Percentiles rank a stretch among this genome's conserved stretches.
phyloP scores from a whole-genome alignment of 2,113 vertebrate species.

The Tringa solitaria region DNA sequence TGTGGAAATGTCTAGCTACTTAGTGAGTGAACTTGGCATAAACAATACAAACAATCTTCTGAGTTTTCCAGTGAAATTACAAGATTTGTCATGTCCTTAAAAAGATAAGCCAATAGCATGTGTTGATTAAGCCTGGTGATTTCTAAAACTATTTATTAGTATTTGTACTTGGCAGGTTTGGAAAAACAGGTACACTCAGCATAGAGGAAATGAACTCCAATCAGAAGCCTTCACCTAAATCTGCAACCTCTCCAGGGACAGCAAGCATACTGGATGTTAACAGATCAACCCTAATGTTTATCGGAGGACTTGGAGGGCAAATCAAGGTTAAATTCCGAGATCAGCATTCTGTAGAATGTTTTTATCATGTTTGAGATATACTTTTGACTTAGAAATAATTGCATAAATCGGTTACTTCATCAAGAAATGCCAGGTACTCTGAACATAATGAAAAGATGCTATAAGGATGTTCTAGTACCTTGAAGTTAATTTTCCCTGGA shows the following conservation, averaged over 20 bases:
- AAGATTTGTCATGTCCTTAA: neutral
- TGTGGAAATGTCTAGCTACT: neutral
- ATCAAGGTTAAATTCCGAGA: constrained; percentile 76
- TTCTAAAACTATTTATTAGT: neutral
- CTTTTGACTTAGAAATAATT: neutral
- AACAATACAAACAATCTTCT: neutral
- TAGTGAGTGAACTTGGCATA: neutral
- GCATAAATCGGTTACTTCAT: neutral
- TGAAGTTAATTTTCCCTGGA: neutral
- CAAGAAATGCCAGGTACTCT: neutral
- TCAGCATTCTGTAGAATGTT: neutral
- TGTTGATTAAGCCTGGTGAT: neutral
- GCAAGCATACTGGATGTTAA: constrained; percentile 83
- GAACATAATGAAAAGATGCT: neutral
- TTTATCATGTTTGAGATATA: neutral
- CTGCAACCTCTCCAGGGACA: constrained; percentile 75
- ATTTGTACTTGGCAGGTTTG: constrained; percentile 78
- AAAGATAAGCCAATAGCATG: neutral
- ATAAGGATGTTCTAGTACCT: neutral
- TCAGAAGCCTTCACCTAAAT: constrained; percentile 70
- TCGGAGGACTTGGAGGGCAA: constrained; percentile 85
- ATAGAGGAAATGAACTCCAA: constrained; percentile 81
- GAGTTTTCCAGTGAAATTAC: neutral
- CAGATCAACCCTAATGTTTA: constrained; percentile 81
- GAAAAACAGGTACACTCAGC: constrained; percentile 79